Evolutionary conservation across 1,140 invertebrate genomes (phyloP).

Genomic region (Platyscapa corneri): DNA sequence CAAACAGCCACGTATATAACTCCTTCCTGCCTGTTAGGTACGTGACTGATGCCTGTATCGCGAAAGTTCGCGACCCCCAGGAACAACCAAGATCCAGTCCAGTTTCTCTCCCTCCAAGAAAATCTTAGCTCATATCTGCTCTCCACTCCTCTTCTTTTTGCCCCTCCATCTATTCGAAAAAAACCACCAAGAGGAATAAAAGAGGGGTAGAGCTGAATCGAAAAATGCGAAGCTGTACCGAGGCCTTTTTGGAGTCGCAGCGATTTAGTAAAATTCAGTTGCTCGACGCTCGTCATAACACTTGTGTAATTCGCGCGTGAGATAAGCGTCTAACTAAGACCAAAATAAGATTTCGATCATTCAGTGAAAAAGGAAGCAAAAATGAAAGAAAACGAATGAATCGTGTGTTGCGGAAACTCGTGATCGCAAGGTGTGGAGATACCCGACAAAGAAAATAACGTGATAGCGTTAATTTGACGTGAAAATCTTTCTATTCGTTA

Average conservation of each 20-base stretch:
- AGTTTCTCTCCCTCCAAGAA: slow-evolving; percentile 23
- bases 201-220: slow-evolving; percentile 26
- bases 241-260: neutral
- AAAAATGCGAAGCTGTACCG: neutral
- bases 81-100: slow-evolving; percentile 27
- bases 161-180: slow-evolving; percentile 24
- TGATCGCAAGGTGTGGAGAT: neutral
- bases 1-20: neutral
- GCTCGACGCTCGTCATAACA: slow-evolving; percentile 9
- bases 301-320: slow-evolving; percentile 11
- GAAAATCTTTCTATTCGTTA: neutral
- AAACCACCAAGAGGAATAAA: neutral
- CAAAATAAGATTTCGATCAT: no score
- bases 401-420: neutral
- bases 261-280: slow-evolving; percentile 24
- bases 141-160: neutral
- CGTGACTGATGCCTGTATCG: neutral
- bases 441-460: neutral
- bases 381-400: neutral
- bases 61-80: slow-evolving; percentile 17
- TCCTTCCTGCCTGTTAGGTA: slow-evolving; percentile 37
- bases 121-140: slow-evolving; percentile 4
- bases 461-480: neutral
- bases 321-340: neutral
- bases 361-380: neutral